Evolutionary conservation across 2,888 invertebrate species (phyloP).

Genomic region (Nasonia oneida): DNA sequence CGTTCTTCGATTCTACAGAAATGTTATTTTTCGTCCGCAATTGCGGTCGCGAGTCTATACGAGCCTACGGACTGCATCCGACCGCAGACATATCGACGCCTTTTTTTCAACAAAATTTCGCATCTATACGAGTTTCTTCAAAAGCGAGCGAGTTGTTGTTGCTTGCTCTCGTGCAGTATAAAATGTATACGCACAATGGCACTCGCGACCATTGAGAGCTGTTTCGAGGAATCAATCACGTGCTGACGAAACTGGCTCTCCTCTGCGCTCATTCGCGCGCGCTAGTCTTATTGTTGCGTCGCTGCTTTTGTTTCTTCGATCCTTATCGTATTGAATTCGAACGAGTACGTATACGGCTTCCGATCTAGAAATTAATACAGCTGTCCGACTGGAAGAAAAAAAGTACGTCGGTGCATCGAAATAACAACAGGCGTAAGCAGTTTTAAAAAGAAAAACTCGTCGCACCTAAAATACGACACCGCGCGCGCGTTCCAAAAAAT

Average conservation of each 20-base stretch:
- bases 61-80: neutral
- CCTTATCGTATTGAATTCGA: conserved; percentile 49
- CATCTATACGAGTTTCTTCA: neutral
- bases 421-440: neutral
- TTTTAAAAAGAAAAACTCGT: neutral
- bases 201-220: too few relatives aligned
- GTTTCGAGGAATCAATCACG: conserved; percentile 37
- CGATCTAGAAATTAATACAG: neutral
- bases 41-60: neutral
- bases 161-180: neutral
- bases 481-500: neutral
- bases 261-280: neutral
- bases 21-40: conserved; percentile 8
- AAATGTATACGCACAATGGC: neutral
- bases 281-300: conserved; percentile 45
- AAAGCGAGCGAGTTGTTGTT: neutral
- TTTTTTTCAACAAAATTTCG: neutral
- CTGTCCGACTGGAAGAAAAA: too few relatives aligned
- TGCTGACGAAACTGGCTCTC: too few relatives aligned
- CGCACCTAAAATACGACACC: neutral
- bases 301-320: conserved; percentile 29
- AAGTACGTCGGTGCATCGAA: neutral
- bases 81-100: neutral
- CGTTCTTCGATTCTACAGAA: neutral
- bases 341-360: conserved; percentile 33